phyloP scores from a whole-genome alignment of 2,113 vertebrate species.

The Corythornis cristatus region DNA sequence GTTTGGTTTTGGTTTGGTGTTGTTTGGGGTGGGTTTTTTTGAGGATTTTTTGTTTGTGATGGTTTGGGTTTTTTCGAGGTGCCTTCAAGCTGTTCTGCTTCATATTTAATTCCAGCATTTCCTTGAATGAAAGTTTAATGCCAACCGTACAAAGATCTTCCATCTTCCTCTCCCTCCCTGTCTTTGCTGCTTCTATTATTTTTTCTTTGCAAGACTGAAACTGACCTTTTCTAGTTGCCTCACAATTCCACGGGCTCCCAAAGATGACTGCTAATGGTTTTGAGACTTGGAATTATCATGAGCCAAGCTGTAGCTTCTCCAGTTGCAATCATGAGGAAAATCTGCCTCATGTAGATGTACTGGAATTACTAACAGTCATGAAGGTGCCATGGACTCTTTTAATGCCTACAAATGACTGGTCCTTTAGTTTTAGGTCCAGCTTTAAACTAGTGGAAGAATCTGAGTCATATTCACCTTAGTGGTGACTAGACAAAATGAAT shows the following conservation, averaged over 20 bases:
- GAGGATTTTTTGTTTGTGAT: too few relatives aligned
- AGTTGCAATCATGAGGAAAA: not conserved
- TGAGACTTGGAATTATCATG: not conserved
- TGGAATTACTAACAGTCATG: not conserved
- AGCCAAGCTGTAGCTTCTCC: not conserved
- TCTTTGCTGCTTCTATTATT: too few relatives aligned
- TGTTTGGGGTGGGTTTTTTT: too few relatives aligned
- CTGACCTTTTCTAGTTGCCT: not conserved
- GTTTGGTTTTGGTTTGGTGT: too few relatives aligned
- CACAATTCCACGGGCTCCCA: not conserved
- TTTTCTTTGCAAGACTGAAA: not conserved
- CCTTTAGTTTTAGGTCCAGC: not conserved
- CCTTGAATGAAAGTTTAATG: not conserved
- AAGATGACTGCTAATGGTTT: not conserved
- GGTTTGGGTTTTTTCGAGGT: not conserved
- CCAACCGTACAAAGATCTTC: not conserved
- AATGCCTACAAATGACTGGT: not conserved
- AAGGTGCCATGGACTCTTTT: not conserved
- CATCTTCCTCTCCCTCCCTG: not conserved
- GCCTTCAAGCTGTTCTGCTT: not conserved
- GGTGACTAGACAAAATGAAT: not conserved
- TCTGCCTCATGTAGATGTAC: not conserved
- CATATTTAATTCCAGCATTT: not conserved
- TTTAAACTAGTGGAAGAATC: not conserved
- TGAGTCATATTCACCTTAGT: not conserved